Evolutionary conservation across 2,113 vertebrate species (phyloP).

Genomic region (Sorex araneus): DNA sequence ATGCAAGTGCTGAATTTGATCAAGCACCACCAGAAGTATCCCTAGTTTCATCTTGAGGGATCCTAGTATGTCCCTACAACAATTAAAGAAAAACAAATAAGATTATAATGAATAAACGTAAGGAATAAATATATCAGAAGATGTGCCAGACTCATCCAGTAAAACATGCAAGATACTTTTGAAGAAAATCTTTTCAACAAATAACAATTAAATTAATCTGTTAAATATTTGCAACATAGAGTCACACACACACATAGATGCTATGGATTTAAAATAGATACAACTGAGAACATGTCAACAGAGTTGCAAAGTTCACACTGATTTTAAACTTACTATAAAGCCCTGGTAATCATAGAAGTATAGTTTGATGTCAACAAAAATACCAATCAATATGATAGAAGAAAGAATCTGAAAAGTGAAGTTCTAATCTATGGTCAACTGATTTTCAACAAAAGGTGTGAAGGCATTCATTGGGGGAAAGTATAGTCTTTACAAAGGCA

Average conservation of each 20-base stretch:
- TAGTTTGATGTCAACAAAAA: background rate
- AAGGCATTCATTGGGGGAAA: background rate
- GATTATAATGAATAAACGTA: background rate
- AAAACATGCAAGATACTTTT: conserved; percentile 17
- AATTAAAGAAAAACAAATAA: no score
- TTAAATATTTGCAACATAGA: background rate
- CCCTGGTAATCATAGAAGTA: background rate
- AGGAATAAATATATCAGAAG: background rate
- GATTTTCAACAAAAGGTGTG: background rate
- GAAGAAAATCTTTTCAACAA: background rate
- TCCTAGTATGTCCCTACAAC: no score
- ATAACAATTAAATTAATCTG: background rate
- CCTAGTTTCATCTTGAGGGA: no score
- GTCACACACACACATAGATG: background rate
- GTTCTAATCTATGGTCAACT: background rate
- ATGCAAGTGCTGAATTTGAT: no score
- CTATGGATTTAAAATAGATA: background rate
- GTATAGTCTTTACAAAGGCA: background rate
- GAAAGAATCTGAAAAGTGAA: background rate
- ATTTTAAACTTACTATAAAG: conserved; percentile 11
- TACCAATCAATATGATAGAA: background rate
- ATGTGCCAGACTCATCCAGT: background rate
- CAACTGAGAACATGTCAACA: conserved; percentile 15
- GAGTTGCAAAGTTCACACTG: background rate
- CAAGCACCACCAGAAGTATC: no score